Evolutionary conservation across 2,888 invertebrate genomes (phyloP).

Genomic region (Netelia fuscicornis): DNA sequence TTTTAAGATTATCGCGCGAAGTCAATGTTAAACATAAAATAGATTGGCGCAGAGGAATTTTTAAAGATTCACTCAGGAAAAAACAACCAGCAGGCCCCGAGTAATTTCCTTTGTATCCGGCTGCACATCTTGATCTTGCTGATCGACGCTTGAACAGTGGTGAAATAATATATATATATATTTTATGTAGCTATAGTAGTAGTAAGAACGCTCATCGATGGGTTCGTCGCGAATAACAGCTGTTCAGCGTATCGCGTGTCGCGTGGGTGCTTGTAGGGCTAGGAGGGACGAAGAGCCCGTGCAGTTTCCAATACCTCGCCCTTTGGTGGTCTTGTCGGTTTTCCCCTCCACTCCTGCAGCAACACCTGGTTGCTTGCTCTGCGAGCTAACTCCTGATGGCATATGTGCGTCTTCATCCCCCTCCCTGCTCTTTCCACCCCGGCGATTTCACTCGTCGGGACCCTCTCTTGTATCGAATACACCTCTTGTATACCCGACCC

Average conservation of each 20-base stretch:
- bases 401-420: constrained; percentile 66
- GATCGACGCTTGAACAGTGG: neutral
- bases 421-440: constrained; percentile 17
- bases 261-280: constrained; percentile 70
- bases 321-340: constrained; percentile 52
- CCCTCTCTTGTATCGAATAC: constrained; percentile 36
- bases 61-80: too few relatives aligned
- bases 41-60: too few relatives aligned
- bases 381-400: constrained; percentile 53
- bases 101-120: neutral
- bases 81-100: neutral
- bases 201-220: constrained; percentile 23
- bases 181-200: constrained; percentile 18
- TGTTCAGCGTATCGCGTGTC: constrained; percentile 76
- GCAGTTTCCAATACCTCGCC: constrained; percentile 39
- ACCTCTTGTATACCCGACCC: neutral
- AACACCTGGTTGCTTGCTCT: constrained; percentile 76
- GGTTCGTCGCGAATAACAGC: constrained; percentile 72
- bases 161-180: neutral
- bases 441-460: constrained; percentile 23
- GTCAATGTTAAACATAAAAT: too few relatives aligned
- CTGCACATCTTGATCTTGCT: neutral
- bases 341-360: constrained; percentile 21
- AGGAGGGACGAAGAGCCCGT: constrained; percentile 6
- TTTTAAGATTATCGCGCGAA: too few relatives aligned